These are phyloP conservation scores for Hydrotaea cyrtoneurina DNA, from an alignment of 2,888 invertebrate species.

Conservation along the genomic window DNA sequence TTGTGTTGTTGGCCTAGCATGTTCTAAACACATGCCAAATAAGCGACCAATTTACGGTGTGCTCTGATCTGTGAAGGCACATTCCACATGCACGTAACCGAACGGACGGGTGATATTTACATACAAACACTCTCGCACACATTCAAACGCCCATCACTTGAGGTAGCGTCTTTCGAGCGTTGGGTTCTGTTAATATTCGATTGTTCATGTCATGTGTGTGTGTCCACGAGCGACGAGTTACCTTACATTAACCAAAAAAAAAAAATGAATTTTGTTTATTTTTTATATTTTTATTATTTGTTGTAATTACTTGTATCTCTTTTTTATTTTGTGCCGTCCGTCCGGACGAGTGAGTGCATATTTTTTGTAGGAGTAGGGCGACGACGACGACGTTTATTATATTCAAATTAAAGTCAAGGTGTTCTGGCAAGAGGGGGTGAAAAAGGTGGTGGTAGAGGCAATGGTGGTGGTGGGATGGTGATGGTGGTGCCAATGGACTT, in stretches of 20 bases:
- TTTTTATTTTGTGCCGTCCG: not conserved
- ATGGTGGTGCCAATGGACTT: conserved; percentile 46
- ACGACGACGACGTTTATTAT: conserved; percentile 10
- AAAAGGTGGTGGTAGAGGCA: conserved; percentile 30
- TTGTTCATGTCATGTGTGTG: conserved; percentile 19
- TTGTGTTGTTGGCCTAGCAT: conserved; percentile 12
- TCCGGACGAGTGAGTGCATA: not conserved
- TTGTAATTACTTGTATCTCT: conserved; percentile 29
- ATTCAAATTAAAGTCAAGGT: conserved; percentile 59
- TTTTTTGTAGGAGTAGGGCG: conserved; percentile 7
- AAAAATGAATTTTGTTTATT: not conserved
- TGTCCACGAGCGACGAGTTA: conserved; percentile 22
- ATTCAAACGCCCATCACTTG: not conserved
- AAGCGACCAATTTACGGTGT: conserved; percentile 70
- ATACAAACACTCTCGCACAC: not conserved
- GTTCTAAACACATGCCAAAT: conserved; percentile 69
- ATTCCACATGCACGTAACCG: conserved; percentile 72
- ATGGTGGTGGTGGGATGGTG: conserved; percentile 18
- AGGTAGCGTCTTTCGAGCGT: not conserved
- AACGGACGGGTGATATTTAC: conserved; percentile 21
- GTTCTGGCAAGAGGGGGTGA: conserved; percentile 25
- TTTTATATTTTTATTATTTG: conserved; percentile 37
- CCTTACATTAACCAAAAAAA: conserved; percentile 1
- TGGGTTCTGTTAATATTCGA: not conserved
- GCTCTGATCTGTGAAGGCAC: conserved; percentile 79